Percentiles rank a stretch among this genome's conserved stretches.
Evolutionary conservation across 2,888 invertebrate genomes (phyloP).

Genomic region (Mayetiola destructor): DNA sequence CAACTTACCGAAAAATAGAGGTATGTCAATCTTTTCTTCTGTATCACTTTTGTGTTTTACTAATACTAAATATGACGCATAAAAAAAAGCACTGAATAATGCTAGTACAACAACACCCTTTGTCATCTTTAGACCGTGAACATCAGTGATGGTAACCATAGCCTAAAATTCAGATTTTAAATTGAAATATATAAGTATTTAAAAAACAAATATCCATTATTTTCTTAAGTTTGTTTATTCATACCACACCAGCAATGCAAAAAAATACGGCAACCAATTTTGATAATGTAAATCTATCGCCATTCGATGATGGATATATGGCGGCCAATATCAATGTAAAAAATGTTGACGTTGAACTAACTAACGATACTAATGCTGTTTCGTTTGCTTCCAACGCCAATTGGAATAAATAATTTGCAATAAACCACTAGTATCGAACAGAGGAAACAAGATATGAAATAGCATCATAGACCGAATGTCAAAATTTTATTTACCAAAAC

Average conservation of each 20-base stretch:
- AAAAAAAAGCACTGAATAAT: constrained; percentile 74
- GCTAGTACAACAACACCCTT: constrained; percentile 68
- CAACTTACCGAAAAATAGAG: constrained; percentile 82
- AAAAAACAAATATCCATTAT: background rate
- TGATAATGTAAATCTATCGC: constrained; percentile 73
- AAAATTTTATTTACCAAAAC: constrained; percentile 49
- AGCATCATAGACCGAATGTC: constrained; percentile 10
- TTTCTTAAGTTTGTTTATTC: constrained; percentile 26
- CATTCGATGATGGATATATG: constrained; percentile 64
- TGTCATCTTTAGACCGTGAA: constrained; percentile 54
- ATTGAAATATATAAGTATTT: constrained; percentile 15
- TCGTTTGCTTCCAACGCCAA: constrained; percentile 70
- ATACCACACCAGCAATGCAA: constrained; percentile 65
- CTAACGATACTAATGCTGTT: constrained; percentile 72
- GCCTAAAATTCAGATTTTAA: constrained; percentile 44
- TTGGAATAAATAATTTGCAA: constrained; percentile 86
- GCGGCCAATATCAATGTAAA: constrained; percentile 80
- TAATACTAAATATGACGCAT: constrained; percentile 80
- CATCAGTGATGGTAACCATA: constrained; percentile 61
- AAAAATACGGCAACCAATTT: constrained; percentile 67
- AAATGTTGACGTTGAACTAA: constrained; percentile 78
- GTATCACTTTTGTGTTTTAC: constrained; percentile 74
- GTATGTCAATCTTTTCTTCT: constrained; percentile 87
- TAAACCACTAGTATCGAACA: constrained; percentile 67
- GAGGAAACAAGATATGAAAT: constrained; percentile 15